Base-by-base conservation (phyloP, 2,113 vertebrate genomes). In the Megalops atlanticus region DNA sequence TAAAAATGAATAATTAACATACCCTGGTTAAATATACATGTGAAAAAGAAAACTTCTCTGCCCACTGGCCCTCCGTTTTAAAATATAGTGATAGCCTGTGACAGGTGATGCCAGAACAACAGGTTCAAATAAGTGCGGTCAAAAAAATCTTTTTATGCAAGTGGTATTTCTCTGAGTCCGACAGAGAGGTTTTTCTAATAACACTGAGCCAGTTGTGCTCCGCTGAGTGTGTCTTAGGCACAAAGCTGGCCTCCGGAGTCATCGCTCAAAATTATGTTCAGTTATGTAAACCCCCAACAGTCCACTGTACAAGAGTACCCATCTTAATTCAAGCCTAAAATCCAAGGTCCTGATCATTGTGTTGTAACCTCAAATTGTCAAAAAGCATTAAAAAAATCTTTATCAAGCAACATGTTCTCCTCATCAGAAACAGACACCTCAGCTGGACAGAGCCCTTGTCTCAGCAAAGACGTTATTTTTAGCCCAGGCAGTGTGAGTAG, bases 401-500 rank as follows among this genome's bases (percentile, higher is more conserved):
- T 15, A 31, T 27, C 12, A 47, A 41, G 31, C 33, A 31, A 18
- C 43, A 31, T 45, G 74, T 24, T 43, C 21, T 31, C 31, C 74
- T 76, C 43, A 49, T 43, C 49, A 58, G 38, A 58, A 14, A 10
- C 47, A 70, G 39, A 14, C 31, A 24, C 68, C 69, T 71, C 68
- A 36, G 68, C 69, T 45, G 40, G 78, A 79, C 21, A 24, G 15
- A 41, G 27, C 72, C 77, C 58, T n/a, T n/a, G 49, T 24, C 21
- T 64, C 70, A 58, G 38, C 70, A 43, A 43, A 16, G 54, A 31
- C 16, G 78, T 45, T 81, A 84, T 78, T 81, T 84, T 64, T 80
- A 76, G 79, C 39, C 33, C 21, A 18, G 27, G 40, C 74, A 38
- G 40, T 39, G 31, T 43, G 35, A 33, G n/a, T 58, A 47, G 24